Evolutionary conservation across 2,888 invertebrate genomes (phyloP).

Genomic region (Macrophya alboannulata): DNA sequence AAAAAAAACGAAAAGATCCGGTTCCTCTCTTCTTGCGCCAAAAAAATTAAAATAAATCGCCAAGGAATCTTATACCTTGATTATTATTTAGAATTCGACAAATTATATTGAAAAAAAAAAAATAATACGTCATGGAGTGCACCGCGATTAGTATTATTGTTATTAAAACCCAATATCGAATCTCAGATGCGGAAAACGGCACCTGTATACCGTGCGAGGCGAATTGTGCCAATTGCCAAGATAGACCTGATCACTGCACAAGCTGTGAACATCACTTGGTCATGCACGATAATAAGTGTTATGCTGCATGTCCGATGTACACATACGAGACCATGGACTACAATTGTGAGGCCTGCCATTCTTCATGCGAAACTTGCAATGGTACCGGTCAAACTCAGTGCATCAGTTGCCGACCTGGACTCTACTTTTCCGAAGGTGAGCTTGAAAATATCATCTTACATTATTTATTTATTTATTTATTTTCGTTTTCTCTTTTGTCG

Average conservation of each 20-base stretch:
- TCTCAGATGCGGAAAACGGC: slow-evolving; percentile 85
- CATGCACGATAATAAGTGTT: slow-evolving; percentile 90
- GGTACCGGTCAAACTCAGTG: slow-evolving; percentile 91
- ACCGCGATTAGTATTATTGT: slow-evolving; percentile 42
- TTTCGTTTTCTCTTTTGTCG: not conserved
- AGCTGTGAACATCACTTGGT: slow-evolving; percentile 95
- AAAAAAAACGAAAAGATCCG: not conserved
- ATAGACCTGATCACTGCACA: slow-evolving; percentile 91
- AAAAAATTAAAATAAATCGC: not conserved
- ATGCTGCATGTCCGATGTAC: slow-evolving; percentile 91
- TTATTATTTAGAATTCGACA: not conserved
- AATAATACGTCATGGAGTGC: slow-evolving; percentile 19
- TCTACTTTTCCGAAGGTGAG: slow-evolving; percentile 87
- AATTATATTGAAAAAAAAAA: not conserved
- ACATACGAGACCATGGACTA: slow-evolving; percentile 94
- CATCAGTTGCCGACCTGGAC: slow-evolving; percentile 89
- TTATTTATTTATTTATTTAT: not conserved
- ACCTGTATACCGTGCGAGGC: slow-evolving; percentile 93
- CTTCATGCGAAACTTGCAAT: slow-evolving; percentile 90
- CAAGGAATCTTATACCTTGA: not conserved
- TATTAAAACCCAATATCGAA: slow-evolving; percentile 58
- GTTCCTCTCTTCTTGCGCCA: not conserved
- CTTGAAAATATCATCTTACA: slow-evolving; percentile 70
- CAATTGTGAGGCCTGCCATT: slow-evolving; percentile 90
- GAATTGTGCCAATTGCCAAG: slow-evolving; percentile 93